phyloP scores from a whole-genome alignment of 1,140 invertebrate species.

The Brachionus angularis region DNA sequence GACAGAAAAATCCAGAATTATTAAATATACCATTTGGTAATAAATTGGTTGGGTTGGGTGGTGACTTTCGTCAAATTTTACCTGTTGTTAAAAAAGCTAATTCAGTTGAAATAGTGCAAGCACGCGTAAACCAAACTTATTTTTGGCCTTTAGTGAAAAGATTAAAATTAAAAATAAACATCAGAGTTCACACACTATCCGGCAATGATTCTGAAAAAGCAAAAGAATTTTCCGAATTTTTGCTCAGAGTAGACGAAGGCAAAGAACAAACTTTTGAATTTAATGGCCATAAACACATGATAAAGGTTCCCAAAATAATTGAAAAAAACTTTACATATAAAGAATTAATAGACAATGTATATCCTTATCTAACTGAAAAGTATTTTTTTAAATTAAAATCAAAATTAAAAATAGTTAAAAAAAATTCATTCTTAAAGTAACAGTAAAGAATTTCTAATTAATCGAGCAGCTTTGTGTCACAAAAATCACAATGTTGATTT shows the following conservation, averaged over 20 bases:
- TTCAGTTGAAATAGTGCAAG: constrained; percentile 46
- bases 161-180: constrained; percentile 46
- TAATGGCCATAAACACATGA: background rate
- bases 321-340: background rate
- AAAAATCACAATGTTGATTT: background rate
- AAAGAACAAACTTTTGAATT: background rate
- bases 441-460: background rate
- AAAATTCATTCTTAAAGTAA: background rate
- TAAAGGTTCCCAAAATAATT: background rate
- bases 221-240: constrained; percentile 12
- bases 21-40: constrained; percentile 48
- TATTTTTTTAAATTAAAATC: background rate
- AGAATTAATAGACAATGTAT: background rate
- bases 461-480: background rate
- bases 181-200: constrained; percentile 44
- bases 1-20: background rate
- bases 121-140: constrained; percentile 47
- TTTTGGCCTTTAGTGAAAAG: constrained; percentile 47
- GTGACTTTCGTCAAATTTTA: constrained; percentile 50
- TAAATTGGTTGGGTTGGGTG: constrained; percentile 48
- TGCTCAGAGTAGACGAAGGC: constrained; percentile 47
- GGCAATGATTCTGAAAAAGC: constrained; percentile 43
- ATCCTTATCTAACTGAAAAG: background rate
- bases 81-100: constrained; percentile 47
- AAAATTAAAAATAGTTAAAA: background rate